Conservation (phyloP, 2,113 vertebrate species). For the Conger conger region DNA sequence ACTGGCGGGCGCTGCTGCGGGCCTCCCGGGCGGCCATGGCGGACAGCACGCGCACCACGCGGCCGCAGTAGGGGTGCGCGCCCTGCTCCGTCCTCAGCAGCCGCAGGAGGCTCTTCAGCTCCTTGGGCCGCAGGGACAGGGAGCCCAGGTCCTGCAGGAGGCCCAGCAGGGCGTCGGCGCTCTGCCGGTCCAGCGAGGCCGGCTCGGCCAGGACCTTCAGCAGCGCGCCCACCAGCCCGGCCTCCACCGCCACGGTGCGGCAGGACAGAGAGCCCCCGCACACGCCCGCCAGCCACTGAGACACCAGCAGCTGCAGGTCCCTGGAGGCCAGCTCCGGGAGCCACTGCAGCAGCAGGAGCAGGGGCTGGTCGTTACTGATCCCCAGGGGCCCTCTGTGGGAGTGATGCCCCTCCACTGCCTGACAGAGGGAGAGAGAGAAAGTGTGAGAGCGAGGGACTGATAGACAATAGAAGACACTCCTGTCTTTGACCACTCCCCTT, state of each 20-base stretch:
- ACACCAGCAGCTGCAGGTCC: conserved; percentile 83
- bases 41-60: conserved; percentile 76
- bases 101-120: conserved; percentile 79
- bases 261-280: conserved; percentile 82
- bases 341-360: conserved; percentile 88
- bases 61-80: conserved; percentile 65
- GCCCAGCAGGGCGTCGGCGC: conserved; percentile 79
- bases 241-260: conserved; percentile 86
- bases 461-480: neutral
- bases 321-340: conserved; percentile 75
- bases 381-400: conserved; percentile 61
- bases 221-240: conserved; percentile 81
- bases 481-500: neutral
- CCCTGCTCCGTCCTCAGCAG: conserved; percentile 65
- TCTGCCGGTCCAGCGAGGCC: conserved; percentile 67
- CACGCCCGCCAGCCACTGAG: conserved; percentile 75
- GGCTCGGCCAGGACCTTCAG: conserved; percentile 73
- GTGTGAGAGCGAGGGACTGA: neutral
- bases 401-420: conserved; percentile 90
- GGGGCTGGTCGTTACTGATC: conserved; percentile 87
- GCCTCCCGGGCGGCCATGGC: conserved; percentile 83
- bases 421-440: conserved; percentile 29
- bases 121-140: conserved; percentile 80
- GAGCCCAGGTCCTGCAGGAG: conserved; percentile 82
- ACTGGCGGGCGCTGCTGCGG: conserved; percentile 74